phyloP scores from a whole-genome alignment of 1,140 invertebrate genomes.

The Physella acuta region DNA sequence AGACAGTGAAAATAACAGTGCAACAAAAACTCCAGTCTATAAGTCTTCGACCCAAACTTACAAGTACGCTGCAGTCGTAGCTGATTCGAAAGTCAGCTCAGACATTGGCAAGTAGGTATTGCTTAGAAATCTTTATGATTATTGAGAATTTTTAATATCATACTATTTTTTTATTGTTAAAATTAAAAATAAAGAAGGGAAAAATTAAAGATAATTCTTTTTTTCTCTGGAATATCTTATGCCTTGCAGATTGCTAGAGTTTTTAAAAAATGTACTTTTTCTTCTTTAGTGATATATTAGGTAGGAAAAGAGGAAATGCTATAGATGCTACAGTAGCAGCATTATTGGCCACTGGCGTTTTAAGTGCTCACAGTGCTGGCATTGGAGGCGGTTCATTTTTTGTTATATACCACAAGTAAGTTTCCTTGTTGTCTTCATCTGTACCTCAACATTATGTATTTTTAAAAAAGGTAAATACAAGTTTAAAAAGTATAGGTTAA shows the following conservation, averaged over 20 bases:
- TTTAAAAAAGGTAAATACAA: not conserved
- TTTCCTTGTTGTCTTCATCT: not conserved
- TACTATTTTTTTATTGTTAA: not conserved
- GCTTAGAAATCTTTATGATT: too few species aligned
- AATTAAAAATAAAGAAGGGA: not conserved
- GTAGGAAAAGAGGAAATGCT: constrained; percentile 72
- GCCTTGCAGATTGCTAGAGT: not conserved
- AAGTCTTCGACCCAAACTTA: constrained; percentile 17
- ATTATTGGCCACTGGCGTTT: constrained; percentile 81
- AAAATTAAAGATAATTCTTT: not conserved
- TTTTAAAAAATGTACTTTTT: not conserved
- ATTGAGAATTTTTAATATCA: too few species aligned
- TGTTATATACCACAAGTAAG: constrained; percentile 72
- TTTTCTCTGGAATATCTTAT: not conserved
- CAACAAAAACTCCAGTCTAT: not conserved
- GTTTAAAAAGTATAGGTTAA: too few species aligned
- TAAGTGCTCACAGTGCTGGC: constrained; percentile 82
- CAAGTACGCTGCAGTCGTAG: constrained; percentile 14
- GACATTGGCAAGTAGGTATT: constrained; percentile 25
- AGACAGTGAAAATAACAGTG: constrained; percentile 8
- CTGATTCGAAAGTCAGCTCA: constrained; percentile 21
- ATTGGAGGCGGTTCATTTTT: constrained; percentile 84
- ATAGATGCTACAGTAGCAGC: constrained; percentile 82
- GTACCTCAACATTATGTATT: not conserved
- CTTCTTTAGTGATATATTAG: constrained; percentile 40